A percentile compares a stretch with the other conserved stretches of the same genome.
phyloP scores from a whole-genome alignment of 2,888 invertebrate species.

The Pollenia amentaria region DNA sequence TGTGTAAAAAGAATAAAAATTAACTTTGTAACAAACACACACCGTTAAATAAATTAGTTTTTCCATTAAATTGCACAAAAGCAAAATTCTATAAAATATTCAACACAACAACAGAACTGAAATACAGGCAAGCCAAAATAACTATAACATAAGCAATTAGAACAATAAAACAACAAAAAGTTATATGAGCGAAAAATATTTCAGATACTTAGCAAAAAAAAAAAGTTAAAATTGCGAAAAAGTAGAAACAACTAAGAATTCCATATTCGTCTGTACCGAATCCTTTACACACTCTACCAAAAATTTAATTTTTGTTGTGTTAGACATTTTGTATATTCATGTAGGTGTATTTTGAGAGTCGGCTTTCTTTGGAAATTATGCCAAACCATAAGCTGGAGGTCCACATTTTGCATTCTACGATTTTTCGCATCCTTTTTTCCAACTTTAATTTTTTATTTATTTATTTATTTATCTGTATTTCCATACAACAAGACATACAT shows the following conservation, averaged over 20 bases:
- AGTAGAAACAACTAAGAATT: background rate
- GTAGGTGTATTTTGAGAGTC: too few species aligned
- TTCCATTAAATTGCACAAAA: slow-evolving; percentile 74
- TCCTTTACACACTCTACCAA: too few species aligned
- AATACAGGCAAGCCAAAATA: slow-evolving; percentile 59
- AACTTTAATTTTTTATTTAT: too few species aligned
- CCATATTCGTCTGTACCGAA: too few species aligned
- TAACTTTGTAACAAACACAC: slow-evolving; percentile 48
- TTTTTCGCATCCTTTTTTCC: too few species aligned
- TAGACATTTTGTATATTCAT: too few species aligned
- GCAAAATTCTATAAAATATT: slow-evolving; percentile 64
- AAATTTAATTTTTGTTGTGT: too few species aligned
- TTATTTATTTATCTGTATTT: too few species aligned
- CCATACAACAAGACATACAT: too few species aligned
- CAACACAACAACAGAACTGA: slow-evolving; percentile 37
- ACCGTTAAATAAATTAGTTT: slow-evolving; percentile 72
- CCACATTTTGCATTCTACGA: too few species aligned
- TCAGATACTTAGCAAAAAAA: slow-evolving; percentile 16
- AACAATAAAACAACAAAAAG: slow-evolving; percentile 57
- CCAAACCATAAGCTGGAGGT: too few species aligned
- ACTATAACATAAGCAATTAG: slow-evolving; percentile 70
- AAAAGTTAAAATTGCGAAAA: slow-evolving; percentile 29
- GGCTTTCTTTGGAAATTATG: too few species aligned
- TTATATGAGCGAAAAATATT: slow-evolving; percentile 23
- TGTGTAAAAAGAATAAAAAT: background rate